A percentile compares a stretch with the other conserved stretches of the same genome.
phyloP scores from a whole-genome alignment of 2,797 vertebrate genomes.

The Characodon lateralis region DNA sequence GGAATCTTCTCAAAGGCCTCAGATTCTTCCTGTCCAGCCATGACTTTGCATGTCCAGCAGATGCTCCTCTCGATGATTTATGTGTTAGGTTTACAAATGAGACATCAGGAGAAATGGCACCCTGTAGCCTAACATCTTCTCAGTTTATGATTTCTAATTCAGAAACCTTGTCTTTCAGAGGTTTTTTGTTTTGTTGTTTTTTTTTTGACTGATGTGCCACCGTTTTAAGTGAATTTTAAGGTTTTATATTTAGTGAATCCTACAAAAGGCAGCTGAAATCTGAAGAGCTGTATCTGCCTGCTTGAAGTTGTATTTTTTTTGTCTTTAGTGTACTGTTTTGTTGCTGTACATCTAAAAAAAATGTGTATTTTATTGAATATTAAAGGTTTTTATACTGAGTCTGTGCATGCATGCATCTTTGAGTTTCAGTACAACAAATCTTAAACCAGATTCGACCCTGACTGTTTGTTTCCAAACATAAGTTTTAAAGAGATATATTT shows the following conservation, averaged over 20 bases:
- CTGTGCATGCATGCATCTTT: conserved; percentile 6
- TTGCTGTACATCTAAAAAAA: conserved; percentile 60
- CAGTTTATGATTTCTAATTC: conserved; percentile 38
- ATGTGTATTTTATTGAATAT: conserved; percentile 80
- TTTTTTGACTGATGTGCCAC: conserved; percentile 43
- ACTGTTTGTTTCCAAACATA: conserved; percentile 23
- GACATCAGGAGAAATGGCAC: conserved; percentile 16
- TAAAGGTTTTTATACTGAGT: conserved; percentile 79
- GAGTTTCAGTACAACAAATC: conserved; percentile 13
- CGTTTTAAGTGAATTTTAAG: conserved; percentile 43
- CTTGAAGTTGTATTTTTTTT: conserved; percentile 53
- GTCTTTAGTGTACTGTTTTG: conserved; percentile 61
- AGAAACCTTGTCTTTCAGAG: conserved; percentile 15
- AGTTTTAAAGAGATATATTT: conserved; percentile 57
- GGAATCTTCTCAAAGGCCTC: conserved; percentile 22
- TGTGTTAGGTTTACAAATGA: conserved; percentile 53
- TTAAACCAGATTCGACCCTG: conserved; percentile 17
- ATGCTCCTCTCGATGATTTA: conserved; percentile 11
- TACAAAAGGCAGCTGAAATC: conserved; percentile 58
- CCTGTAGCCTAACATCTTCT: conserved; percentile 2
- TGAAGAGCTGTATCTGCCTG: conserved; percentile 54
- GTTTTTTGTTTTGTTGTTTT: conserved; percentile 1
- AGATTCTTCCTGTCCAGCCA: conserved; percentile 2
- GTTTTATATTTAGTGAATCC: conserved; percentile 45
- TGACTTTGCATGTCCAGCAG: conserved; percentile 49